Evolutionary conservation across 1,140 invertebrate genomes (phyloP).

Genomic region (Drosophila prosaltans): DNA sequence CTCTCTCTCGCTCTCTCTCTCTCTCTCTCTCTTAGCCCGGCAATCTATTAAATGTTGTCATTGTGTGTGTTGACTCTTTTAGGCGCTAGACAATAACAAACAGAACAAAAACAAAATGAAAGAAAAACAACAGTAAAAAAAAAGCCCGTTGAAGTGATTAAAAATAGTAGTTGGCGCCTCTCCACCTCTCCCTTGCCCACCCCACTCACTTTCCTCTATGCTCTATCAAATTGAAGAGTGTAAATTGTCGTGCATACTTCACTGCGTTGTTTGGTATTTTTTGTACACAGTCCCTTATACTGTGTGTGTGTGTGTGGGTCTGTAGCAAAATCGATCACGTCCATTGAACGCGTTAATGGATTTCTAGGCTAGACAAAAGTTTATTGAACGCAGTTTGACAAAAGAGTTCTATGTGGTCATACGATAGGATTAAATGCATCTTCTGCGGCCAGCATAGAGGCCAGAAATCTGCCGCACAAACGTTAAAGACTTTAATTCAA

Average conservation of each 20-base stretch:
- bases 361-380: slow-evolving; percentile 74
- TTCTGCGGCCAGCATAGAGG: slow-evolving; percentile 1
- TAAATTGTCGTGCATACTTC: slow-evolving; percentile 41
- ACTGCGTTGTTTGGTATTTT: slow-evolving; percentile 37
- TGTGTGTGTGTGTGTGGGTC: not conserved
- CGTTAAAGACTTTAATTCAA: not conserved
- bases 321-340: slow-evolving; percentile 62
- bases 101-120: slow-evolving; percentile 24
- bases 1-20: not conserved
- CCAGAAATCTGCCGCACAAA: not conserved
- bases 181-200: not conserved
- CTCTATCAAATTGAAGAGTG: not conserved
- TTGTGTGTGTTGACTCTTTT: slow-evolving; percentile 63
- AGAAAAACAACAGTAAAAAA: slow-evolving; percentile 26
- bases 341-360: slow-evolving; percentile 68
- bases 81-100: slow-evolving; percentile 60
- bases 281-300: slow-evolving; percentile 4
- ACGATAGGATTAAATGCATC: slow-evolving; percentile 56
- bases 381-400: slow-evolving; percentile 61
- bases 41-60: slow-evolving; percentile 81
- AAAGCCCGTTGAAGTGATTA: slow-evolving; percentile 78
- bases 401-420: slow-evolving; percentile 6
- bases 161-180: slow-evolving; percentile 56
- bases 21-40: slow-evolving; percentile 25
- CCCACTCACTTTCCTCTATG: not conserved